Percentiles rank a stretch among this genome's conserved stretches.
Conservation (phyloP, 2,888 invertebrate species). For the Drosophila demipolita region DNA sequence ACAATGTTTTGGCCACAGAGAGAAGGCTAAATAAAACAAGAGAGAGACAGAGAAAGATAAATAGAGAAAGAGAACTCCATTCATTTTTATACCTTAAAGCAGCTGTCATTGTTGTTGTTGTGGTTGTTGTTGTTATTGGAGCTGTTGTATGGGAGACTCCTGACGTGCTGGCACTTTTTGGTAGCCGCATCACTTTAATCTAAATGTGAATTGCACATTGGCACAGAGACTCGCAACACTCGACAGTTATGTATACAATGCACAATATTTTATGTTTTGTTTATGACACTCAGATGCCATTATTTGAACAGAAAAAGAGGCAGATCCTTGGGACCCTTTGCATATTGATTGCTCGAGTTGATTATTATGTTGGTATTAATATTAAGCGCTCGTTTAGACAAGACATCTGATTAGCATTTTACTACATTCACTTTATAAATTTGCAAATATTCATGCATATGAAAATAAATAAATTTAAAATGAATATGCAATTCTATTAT, state of each 20-base stretch:
- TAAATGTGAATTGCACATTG: slow-evolving; percentile 65
- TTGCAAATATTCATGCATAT: neutral
- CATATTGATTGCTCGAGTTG: slow-evolving; percentile 65
- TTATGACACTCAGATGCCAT: slow-evolving; percentile 69
- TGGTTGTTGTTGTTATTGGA: neutral
- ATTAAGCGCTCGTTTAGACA: slow-evolving; percentile 25
- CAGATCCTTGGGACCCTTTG: slow-evolving; percentile 20
- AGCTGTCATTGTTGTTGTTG: slow-evolving; percentile 43
- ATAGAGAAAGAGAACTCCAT: slow-evolving; percentile 10
- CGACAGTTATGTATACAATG: slow-evolving; percentile 31
- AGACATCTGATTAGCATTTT: neutral
- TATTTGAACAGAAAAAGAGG: slow-evolving; percentile 15
- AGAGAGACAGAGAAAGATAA: slow-evolving; percentile 4
- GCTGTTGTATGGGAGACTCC: slow-evolving; percentile 6
- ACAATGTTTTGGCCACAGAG: slow-evolving; percentile 65
- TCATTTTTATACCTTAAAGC: slow-evolving; percentile 47
- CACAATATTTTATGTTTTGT: slow-evolving; percentile 65
- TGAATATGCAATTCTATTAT: neutral
- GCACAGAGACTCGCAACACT: slow-evolving; percentile 28
- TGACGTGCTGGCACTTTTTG: slow-evolving; percentile 72
- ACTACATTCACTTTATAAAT: neutral
- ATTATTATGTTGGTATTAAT: slow-evolving; percentile 62
- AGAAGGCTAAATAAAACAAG: neutral
- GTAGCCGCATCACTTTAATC: slow-evolving; percentile 71
- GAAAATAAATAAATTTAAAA: neutral